These are phyloP conservation scores for Mormyrus proboscirostris DNA, from an alignment of 2,797 vertebrate species.

Conservation along the genomic window DNA sequence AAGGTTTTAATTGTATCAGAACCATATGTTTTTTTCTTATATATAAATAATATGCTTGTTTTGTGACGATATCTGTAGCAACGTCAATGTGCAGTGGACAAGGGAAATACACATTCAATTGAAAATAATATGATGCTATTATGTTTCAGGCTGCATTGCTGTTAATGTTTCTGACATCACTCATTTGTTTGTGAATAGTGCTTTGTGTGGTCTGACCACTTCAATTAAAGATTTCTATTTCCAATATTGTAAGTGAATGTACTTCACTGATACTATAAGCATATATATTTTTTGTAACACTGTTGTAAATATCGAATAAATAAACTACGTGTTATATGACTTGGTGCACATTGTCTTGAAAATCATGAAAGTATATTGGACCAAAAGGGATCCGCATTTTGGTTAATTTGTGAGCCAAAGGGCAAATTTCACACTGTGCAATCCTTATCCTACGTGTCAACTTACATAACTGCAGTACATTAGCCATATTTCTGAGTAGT, in stretches of 20 bases:
- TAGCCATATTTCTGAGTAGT: not conserved
- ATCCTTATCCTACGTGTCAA: not conserved
- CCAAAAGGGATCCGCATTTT: not conserved
- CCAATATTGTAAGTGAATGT: conserved; percentile 11
- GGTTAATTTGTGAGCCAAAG: not conserved
- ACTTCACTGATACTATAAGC: not conserved
- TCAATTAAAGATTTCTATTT: conserved; percentile 15
- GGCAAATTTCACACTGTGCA: not conserved
- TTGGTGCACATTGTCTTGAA: not conserved
- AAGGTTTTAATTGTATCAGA: not conserved
- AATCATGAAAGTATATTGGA: not conserved
- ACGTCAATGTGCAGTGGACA: conserved; percentile 12
- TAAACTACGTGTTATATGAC: conserved; percentile 6
- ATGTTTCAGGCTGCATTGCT: not conserved
- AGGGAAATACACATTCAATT: not conserved
- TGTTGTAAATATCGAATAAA: conserved; percentile 22
- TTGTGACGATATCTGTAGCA: conserved; percentile 8
- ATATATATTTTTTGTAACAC: conserved; percentile 25
- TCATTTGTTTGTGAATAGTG: conserved; percentile 4
- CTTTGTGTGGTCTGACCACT: conserved; percentile 3
- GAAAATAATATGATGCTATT: not conserved
- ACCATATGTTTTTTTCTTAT: not conserved
- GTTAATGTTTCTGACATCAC: not conserved
- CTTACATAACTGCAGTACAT: not conserved
- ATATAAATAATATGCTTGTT: conserved; percentile 1